phyloP scores from a whole-genome alignment of 2,888 invertebrate species.

The Drosophila paranaensis region DNA sequence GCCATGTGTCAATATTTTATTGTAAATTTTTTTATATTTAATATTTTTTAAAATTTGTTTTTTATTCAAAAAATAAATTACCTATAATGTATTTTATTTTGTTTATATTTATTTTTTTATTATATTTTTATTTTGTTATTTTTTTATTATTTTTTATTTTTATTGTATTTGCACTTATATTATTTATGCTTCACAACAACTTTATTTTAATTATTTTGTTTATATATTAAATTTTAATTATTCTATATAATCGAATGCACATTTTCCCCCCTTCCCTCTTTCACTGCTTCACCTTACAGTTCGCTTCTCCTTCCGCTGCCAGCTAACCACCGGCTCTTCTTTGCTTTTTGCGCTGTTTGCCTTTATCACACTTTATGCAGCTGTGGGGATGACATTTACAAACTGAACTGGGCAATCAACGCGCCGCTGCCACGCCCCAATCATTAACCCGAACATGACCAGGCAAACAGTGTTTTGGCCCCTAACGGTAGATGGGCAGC shows the following conservation, averaged over 20 bases:
- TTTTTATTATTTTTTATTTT: neutral
- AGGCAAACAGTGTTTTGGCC: conserved; percentile 55
- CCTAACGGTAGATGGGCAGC: conserved; percentile 68
- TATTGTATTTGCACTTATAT: no score
- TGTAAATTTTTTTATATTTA: no score
- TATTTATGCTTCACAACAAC: no score
- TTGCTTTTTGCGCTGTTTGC: neutral
- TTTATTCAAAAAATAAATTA: no score
- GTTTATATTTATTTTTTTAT: neutral
- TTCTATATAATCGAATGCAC: neutral
- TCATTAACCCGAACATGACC: conserved; percentile 78
- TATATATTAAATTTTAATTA: neutral
- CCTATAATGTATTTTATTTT: neutral
- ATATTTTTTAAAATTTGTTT: no score
- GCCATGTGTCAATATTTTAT: no score
- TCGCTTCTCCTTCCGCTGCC: neutral
- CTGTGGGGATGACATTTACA: conserved; percentile 46
- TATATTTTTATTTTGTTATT: neutral
- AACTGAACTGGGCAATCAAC: conserved; percentile 71
- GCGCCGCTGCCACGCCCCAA: conserved; percentile 72
- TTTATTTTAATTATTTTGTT: no score
- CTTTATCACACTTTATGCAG: conserved; percentile 23
- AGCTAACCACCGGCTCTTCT: neutral
- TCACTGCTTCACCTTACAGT: neutral
- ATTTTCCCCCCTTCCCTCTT: neutral